Base-by-base conservation (phyloP, 2,888 invertebrate species). In the Cephus runcator region DNA sequence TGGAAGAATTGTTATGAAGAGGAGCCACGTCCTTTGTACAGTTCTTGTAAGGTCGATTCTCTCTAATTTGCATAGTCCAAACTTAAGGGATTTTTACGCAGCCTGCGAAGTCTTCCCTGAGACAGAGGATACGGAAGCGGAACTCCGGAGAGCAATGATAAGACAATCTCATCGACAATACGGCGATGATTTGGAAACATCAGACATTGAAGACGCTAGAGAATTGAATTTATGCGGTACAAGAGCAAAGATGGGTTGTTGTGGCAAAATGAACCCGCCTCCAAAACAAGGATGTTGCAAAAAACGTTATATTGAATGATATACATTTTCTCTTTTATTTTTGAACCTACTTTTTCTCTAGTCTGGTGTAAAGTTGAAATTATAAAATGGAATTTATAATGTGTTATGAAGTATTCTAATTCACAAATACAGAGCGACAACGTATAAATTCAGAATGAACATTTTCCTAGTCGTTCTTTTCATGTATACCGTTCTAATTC, bases 1-100 rank as follows among this genome's bases (percentile, higher is more conserved):
- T 79, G 79, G 79, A 76, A 73, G 34, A 76, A 79, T 56, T 68
- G 33, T 30, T 31, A 68, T 3, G 75, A 75, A 15, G 34, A 75
- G 31, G 34, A 31, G 56, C 36, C 68, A 40, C 31, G 68, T 35
- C 68, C 75, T 31, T 69, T 30, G 69, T 69, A 36, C 6, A 76
- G 4, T 11, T 40, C 33, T 12, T 36, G n/a, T 34, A 31, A 69
- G 36, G n/a, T 31, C n/a, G 30, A 56, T 15, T 56, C 2, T 56
- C 23, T 15, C 9, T 23, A 23, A 56, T 56, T 23, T 9, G 6
- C 23, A 9, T 23, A 9, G 56, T 56, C 9, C 2, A 6, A 56
- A 56, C 23, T 23, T 40, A 9, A 56, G 3, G 23, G 23, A 56
- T 23, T 23, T 23, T 23, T 23, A 56, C 2, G 23, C 56, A 56